Evolutionary conservation across 1,140 invertebrate species (phyloP), one percentile per base, ranked within the genome.

Genomic region (Drosophila virilis): DNA sequence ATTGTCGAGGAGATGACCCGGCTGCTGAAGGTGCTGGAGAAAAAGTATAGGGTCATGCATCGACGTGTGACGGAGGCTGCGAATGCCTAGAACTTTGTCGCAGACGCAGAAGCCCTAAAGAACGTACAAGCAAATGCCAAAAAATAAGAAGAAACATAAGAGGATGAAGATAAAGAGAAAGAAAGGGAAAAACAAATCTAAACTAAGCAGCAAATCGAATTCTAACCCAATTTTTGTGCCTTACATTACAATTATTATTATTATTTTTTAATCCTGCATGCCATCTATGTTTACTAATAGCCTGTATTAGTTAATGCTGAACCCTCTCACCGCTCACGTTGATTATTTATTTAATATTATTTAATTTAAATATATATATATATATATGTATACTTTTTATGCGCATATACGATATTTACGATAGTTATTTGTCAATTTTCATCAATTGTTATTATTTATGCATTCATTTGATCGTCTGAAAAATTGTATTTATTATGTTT

Each of bases 71-170:
- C 0, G 22, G 22, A 28, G 22, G 22, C 22, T 28, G 22, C 22
- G 22, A 28, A 28, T 28, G 22, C 22, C 22, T 28, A 28, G 4
- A 28, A 28, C 22, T 28, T 5, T 28, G 22, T 28, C 4, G 5
- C 22, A 5, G 22, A 28, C 22, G 22, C n/a, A n/a, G n/a, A 28
- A 28, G 22, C 22, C 22, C 22, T 28, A 28, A 28, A 28, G 3
- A 28, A 28, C 22, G 60, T 71, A 57, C 69, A 72, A 66, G 28
- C 58, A 48, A 66, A 55, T 72, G 55, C 68, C 74, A 73, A 73
- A 67, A 73, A 58, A n/a, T 28, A 43, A 15, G 28, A 9, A 43
- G 17, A 51, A 64, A n/a, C 1, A 17, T 1, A 17, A 17, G 17
- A 17, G 1, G 17, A 17, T 1, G 17, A 17, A 17, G 17, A 0